phyloP scores from a whole-genome alignment of 2,113 vertebrate species.

The Ammodytes marinus region DNA sequence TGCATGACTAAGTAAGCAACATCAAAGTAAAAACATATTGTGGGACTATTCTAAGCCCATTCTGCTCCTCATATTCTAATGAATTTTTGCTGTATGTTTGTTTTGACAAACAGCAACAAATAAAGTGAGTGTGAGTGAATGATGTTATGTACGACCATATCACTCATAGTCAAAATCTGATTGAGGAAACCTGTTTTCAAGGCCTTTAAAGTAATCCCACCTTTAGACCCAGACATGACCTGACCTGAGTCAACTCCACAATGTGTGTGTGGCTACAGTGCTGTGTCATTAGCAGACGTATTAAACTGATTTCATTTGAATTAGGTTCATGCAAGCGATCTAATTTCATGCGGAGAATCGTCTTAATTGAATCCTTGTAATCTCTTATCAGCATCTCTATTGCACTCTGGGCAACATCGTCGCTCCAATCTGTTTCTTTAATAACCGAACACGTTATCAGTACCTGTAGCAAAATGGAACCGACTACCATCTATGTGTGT shows the following conservation, averaged over 20 bases:
- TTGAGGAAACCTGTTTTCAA: not conserved
- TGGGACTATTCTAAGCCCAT: not conserved
- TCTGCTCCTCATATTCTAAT: not conserved
- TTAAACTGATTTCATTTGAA: constrained; percentile 56
- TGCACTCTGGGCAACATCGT: constrained; percentile 19
- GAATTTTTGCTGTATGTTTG: not conserved
- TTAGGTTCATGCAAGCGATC: constrained; percentile 46
- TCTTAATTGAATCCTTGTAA: constrained; percentile 67
- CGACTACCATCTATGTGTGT: not conserved
- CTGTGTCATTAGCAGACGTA: constrained; percentile 52
- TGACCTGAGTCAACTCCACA: not conserved
- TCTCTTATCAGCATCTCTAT: constrained; percentile 57
- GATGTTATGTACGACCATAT: not conserved
- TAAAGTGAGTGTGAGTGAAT: too few relatives aligned
- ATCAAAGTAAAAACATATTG: not conserved
- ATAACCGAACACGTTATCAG: constrained; percentile 16
- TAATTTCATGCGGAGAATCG: constrained; percentile 56
- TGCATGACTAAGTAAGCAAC: not conserved
- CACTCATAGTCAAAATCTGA: not conserved
- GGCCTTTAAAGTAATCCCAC: not conserved
- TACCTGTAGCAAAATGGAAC: constrained; percentile 8
- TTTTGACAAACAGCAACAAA: too few relatives aligned
- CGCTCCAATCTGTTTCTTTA: constrained; percentile 29
- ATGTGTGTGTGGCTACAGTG: constrained; percentile 20
- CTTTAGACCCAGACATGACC: not conserved